These are phyloP conservation scores for Ophiothrix spiculata DNA, from an alignment of 35 echinoderm and acorn worm species.

Conservation along the genomic window DNA sequence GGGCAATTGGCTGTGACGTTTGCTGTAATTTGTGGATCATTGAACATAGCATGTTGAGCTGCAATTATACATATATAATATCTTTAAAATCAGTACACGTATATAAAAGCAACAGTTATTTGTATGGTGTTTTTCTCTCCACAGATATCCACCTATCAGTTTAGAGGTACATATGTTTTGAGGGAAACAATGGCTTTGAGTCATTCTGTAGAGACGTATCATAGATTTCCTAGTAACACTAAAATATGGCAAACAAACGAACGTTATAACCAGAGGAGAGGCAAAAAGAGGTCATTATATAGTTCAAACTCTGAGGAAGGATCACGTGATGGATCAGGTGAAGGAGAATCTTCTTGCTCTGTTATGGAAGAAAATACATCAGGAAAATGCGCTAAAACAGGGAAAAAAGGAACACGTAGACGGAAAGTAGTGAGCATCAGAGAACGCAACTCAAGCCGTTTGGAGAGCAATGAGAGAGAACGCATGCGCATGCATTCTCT, in stretches of 20 bases:
- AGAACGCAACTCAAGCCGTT: conserved; percentile 74
- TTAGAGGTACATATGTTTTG: no score
- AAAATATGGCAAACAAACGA: no score
- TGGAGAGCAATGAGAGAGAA: conserved; percentile 97
- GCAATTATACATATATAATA: no score
- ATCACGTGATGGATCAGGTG: conserved; percentile 74
- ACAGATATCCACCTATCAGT: no score
- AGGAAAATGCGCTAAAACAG: conserved; percentile 38
- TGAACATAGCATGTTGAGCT: no score
- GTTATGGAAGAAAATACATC: conserved; percentile 51
- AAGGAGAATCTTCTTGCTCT: conserved; percentile 77
- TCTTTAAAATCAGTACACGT: no score
- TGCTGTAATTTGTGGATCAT: no score
- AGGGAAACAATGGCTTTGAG: conserved; percentile 74
- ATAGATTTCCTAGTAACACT: conserved; percentile 19
- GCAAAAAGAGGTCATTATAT: conserved; percentile 63
- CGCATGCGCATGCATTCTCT: conserved; percentile 95
- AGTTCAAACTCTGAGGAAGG: conserved; percentile 77
- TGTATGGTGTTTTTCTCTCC: no score
- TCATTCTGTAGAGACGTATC: conserved; percentile 43
- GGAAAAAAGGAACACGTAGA: conserved; percentile 51
- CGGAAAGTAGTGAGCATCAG: conserved; percentile 73
- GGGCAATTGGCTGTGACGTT: no score
- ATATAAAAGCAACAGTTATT: no score
- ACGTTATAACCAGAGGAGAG: no score